Percentiles rank a stretch among this genome's conserved stretches.
These are phyloP conservation scores for Ictalurus furcatus DNA, from an alignment of 2,113 vertebrate species.

Conservation along the genomic window DNA sequence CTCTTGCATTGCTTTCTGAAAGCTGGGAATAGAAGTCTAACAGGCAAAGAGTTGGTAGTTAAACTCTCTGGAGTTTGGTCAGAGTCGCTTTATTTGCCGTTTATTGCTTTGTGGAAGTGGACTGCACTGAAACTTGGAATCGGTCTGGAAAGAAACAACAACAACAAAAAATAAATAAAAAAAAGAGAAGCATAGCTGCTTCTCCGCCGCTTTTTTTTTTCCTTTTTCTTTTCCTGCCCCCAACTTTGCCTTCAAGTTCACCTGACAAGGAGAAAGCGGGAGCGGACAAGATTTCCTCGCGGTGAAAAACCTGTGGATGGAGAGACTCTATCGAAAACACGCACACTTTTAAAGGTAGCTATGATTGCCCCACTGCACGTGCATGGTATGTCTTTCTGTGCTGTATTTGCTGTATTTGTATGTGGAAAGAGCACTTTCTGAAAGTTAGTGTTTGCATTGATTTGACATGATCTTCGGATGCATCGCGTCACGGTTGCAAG, in stretches of 20 bases:
- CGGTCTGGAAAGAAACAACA: conserved; percentile 52
- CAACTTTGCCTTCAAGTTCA: conserved; percentile 24
- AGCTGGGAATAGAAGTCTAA: conserved; percentile 10
- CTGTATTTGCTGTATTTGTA: not conserved
- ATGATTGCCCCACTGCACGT: not conserved
- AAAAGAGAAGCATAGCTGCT: conserved; percentile 4
- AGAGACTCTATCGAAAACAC: conserved; percentile 13
- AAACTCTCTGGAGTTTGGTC: conserved; percentile 84
- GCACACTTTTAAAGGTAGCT: conserved; percentile 33
- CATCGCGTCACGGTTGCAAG: not conserved
- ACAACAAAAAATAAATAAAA: not conserved
- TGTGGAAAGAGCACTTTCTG: not conserved
- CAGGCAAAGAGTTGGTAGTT: conserved; percentile 74
- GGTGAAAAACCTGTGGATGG: conserved; percentile 44
- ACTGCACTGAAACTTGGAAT: conserved; percentile 74
- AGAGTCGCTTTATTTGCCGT: conserved; percentile 70
- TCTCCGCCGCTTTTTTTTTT: not conserved
- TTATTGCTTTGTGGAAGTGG: conserved; percentile 76
- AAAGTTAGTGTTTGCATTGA: not conserved
- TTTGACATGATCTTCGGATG: not conserved
- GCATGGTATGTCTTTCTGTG: not conserved
- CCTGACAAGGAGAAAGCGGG: conserved; percentile 24
- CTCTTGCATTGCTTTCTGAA: conserved; percentile 59
- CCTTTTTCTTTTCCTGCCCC: not conserved
- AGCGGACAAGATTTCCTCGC: conserved; percentile 31